Base-by-base conservation (phyloP, 35 echinoderm and acorn worm genomes). In the Patiria miniata region DNA sequence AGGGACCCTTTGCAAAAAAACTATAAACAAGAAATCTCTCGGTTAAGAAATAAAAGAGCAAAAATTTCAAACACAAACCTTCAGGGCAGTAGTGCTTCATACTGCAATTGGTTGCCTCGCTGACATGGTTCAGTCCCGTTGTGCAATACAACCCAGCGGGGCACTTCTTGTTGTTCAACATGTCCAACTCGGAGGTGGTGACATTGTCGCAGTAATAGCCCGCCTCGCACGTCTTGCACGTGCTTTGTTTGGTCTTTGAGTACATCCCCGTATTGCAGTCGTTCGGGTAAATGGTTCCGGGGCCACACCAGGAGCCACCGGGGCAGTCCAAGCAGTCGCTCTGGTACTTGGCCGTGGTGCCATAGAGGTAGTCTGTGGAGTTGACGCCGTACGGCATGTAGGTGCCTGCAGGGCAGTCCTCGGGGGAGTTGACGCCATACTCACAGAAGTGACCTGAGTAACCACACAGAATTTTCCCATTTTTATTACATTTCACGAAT, bases 341-440 rank as follows among this genome's bases (percentile, higher is more conserved):
- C 82, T 98, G 88, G 76, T 94, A 98, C 18, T 90, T 83, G 2
- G 96, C 92, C 0, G 89, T 79, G 39, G 69, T 82, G 0, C 96
- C 96, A 22, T 39, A 54, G 5, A 94, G 77, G 33, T 77, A 86
- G 1, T 86, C 93, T 37, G 81, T 87, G 52, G 44, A 33, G 52
- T 98, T 73, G 4, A 90, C 92, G 19, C 96, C 96, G 81, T 92
- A 88, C 17, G 96, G 96, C 96, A 98, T 98, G 86, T 98, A 98
- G 16, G 96, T 92, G 36, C 96, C 96, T 2, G 92, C 53, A 6
- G 96, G 93, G 52, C 96, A 98, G 7, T 82, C 78, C 21, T 83
- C 85, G 0, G 96, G 96, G 36, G 91, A 85, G 9, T 93, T 87
- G 30, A 87, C 78, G 8, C 92, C 96, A 36, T 94, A 93, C 73